Percentiles rank a stretch among this genome's conserved stretches.
These are phyloP conservation scores for Polypterus bichir DNA, from an alignment of 2,113 vertebrate genomes.

Conservation along the genomic window DNA sequence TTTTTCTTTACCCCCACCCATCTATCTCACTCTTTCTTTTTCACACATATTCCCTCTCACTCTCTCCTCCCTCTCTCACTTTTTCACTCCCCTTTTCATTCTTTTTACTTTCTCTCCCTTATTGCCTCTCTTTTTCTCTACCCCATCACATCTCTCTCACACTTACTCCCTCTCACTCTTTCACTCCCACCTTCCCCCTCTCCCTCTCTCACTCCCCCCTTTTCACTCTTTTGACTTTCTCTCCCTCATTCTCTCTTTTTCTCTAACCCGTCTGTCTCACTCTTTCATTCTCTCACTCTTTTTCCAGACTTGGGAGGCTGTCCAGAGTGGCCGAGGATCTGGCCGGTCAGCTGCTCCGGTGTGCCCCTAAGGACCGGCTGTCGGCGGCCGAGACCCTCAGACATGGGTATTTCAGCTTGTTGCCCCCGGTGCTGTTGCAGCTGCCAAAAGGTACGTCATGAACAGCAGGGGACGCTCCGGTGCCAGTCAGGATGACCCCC, in stretches of 20 bases:
- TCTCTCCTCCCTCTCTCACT: slow-evolving; percentile 22
- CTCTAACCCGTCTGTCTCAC: not conserved
- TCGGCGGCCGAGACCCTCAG: slow-evolving; percentile 49
- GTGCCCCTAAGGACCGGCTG: slow-evolving; percentile 48
- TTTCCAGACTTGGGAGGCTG: slow-evolving; percentile 54
- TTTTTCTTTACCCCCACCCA: not conserved
- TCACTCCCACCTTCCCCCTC: not conserved
- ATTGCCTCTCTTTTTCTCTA: not conserved
- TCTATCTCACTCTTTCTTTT: not conserved
- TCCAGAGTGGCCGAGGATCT: slow-evolving; percentile 65
- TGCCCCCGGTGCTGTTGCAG: slow-evolving; percentile 64
- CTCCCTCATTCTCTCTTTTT: not conserved
- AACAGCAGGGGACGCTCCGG: too few relatives aligned
- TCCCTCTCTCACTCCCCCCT: not conserved
- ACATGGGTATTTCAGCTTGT: slow-evolving; percentile 65
- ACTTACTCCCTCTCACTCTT: too few relatives aligned
- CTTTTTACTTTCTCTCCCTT: too few relatives aligned
- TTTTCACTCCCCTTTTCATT: not conserved
- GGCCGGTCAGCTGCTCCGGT: slow-evolving; percentile 60
- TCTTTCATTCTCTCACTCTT: slow-evolving; percentile 13
- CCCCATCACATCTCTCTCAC: not conserved
- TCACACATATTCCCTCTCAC: not conserved
- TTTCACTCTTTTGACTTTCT: not conserved
- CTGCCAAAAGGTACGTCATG: slow-evolving; percentile 56
- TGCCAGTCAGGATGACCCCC: too few relatives aligned